Conservation (phyloP, 2,113 vertebrate genomes). For the Apteryx owenii region DNA sequence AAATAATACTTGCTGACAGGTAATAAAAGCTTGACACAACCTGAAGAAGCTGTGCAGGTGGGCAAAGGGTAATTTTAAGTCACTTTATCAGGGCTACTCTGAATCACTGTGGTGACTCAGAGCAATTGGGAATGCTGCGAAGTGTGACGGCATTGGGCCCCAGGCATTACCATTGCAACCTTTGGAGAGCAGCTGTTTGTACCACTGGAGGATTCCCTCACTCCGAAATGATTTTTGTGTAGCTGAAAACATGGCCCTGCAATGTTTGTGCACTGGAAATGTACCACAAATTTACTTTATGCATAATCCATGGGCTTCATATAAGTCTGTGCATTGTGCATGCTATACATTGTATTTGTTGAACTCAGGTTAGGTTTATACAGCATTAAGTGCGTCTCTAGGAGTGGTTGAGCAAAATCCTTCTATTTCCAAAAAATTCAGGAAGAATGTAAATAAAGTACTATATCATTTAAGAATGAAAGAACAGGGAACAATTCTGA, state of each 20-base stretch:
- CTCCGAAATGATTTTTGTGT: not conserved
- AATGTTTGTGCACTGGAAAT: not conserved
- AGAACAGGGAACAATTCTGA: not conserved
- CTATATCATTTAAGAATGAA: not conserved
- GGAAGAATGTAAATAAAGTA: not conserved
- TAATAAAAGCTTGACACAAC: not conserved
- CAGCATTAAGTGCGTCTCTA: not conserved
- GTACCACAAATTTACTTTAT: not conserved
- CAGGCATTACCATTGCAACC: not conserved
- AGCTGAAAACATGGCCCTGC: not conserved
- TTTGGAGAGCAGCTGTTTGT: not conserved
- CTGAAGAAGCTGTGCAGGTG: not conserved
- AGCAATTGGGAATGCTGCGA: not conserved
- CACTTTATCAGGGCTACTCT: not conserved
- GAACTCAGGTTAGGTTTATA: not conserved
- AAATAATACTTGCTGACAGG: constrained; percentile 53
- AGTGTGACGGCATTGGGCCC: accelerated
- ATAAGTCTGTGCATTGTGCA: not conserved
- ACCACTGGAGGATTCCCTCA: not conserved
- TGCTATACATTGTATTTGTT: not conserved
- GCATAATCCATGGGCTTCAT: not conserved
- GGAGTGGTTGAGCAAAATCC: not conserved
- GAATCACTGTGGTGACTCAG: not conserved
- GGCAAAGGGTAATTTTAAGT: not conserved
- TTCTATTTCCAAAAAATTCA: not conserved